Evolutionary conservation across 1,140 invertebrate species (phyloP), one percentile per base, ranked within the genome.

Genomic region (Bombus ignitus): DNA sequence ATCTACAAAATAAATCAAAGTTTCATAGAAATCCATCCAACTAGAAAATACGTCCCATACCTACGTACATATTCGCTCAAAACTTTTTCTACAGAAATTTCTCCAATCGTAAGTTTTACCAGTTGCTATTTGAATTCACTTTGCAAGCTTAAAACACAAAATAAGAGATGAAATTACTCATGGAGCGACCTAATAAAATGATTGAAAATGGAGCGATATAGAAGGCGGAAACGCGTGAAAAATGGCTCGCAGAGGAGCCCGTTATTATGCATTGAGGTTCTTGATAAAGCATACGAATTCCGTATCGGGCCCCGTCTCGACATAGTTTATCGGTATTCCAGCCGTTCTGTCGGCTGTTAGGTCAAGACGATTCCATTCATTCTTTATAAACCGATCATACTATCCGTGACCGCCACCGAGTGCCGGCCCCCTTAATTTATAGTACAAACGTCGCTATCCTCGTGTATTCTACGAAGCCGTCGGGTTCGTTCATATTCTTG

Each of bases 401-500:
- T 53, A 74, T 59, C 78, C 57, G 62, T 68, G 74, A 22, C 59
- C 44, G 81, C 35, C 44, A 73, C 70, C 62, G 70, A 42, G 59
- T 39, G 39, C 59, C 84, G 57, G 44, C 59, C 70, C n/a, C 83
- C 89, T 90, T 90, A 90, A 90, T 90, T 90, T 88, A 90, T 84
- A 88, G 85, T 89, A 90, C 83, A 90, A 86, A 90, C 88, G 83
- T 88, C 77, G 82, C 83, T 90, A 89, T 81, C 81, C 71, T 44
- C 81, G 89, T 87, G 75, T 39, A 74, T 90, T 90, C 89, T 89
- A 90, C 86, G 89, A 90, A 90, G 81, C 78, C 71, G 74, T 57
- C 47, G n/a, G 75, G 75, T 90, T 90, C 89, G 89, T 90, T 90
- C 88, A 89, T 90, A 90, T 90, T 90, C 89, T 53, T 85, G 35